phyloP scores from a whole-genome alignment of 2,888 invertebrate species.

The Cryptocheilus praepositus region DNA sequence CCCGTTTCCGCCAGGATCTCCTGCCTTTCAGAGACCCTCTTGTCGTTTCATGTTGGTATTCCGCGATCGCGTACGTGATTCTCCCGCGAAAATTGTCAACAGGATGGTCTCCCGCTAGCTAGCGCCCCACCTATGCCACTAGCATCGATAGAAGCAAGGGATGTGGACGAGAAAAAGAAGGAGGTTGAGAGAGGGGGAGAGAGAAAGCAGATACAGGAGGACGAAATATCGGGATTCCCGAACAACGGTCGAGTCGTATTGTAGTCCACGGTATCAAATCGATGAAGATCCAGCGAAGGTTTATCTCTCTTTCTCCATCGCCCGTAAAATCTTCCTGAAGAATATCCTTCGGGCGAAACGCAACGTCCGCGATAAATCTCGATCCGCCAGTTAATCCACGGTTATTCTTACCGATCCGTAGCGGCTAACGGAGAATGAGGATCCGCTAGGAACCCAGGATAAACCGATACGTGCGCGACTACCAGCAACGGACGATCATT shows the following conservation, averaged over 20 bases:
- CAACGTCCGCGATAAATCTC: conserved; percentile 22
- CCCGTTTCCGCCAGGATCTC: conserved; percentile 16
- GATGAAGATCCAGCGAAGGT: conserved; percentile 2
- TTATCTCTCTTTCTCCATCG: neutral
- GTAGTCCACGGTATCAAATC: conserved; percentile 1
- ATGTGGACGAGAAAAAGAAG: conserved; percentile 3
- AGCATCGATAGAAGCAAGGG: conserved; percentile 7
- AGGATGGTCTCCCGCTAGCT: conserved; percentile 14
- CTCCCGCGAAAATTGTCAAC: conserved; percentile 44
- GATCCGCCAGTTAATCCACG: conserved; percentile 23
- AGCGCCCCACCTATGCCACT: neutral
- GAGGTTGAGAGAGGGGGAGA: conserved; percentile 6
- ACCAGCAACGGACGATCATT: no score
- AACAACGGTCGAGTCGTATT: conserved; percentile 23
- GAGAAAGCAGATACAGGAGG: conserved; percentile 29
- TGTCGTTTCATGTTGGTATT: conserved; percentile 15
- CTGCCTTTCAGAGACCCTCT: neutral
- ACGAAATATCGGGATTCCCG: conserved; percentile 61
- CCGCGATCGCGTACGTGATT: conserved; percentile 52
- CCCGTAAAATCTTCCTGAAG: neutral
- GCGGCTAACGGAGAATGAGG: conserved; percentile 12
- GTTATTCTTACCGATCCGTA: conserved; percentile 20
- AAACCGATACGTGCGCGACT: no score
- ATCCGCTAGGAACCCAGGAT: no score
- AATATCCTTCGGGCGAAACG: neutral